Evolutionary conservation across 2,888 invertebrate species (phyloP).

Genomic region (Chrysomela aeneicollis): DNA sequence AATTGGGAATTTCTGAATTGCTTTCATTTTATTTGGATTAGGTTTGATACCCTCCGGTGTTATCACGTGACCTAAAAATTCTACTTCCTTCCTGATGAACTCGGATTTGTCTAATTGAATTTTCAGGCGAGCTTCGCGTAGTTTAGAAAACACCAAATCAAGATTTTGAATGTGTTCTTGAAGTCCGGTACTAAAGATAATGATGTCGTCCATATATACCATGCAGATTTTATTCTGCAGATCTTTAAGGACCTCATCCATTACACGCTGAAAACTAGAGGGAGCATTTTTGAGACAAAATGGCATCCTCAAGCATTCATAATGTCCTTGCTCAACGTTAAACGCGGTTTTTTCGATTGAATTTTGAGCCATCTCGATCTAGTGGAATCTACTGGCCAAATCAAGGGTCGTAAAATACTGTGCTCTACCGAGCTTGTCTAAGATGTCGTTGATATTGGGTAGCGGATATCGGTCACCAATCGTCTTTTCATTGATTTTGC

Average conservation of each 20-base stretch:
- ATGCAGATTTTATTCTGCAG: constrained; percentile 19
- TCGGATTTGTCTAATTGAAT: constrained; percentile 37
- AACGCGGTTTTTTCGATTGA: constrained; percentile 31
- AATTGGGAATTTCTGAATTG: constrained; percentile 38
- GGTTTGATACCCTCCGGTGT: constrained; percentile 34
- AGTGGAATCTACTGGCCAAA: constrained; percentile 28
- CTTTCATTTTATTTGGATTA: constrained; percentile 38
- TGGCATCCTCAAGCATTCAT: constrained; percentile 22
- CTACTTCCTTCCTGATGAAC: constrained; percentile 31
- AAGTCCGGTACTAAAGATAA: constrained; percentile 18
- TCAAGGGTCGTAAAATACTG: constrained; percentile 21
- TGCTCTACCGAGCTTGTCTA: constrained; percentile 18
- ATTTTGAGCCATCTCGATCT: constrained; percentile 27
- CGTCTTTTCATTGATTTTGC: constrained; percentile 14
- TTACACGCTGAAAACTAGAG: constrained; percentile 27
- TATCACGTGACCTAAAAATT: constrained; percentile 35
- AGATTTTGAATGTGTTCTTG: constrained; percentile 49
- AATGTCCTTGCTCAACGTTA: constrained; percentile 21
- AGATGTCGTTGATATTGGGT: constrained; percentile 21
- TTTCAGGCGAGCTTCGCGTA: constrained; percentile 25
- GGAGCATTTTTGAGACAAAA: constrained; percentile 33
- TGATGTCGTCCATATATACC: constrained; percentile 22
- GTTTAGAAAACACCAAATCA: constrained; percentile 9
- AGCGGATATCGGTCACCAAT: constrained; percentile 18
- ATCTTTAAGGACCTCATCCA: constrained; percentile 30